Percentiles rank a stretch among this genome's conserved stretches.
Conservation (phyloP, 2,888 invertebrate genomes). For the Acrocera orbiculus region DNA sequence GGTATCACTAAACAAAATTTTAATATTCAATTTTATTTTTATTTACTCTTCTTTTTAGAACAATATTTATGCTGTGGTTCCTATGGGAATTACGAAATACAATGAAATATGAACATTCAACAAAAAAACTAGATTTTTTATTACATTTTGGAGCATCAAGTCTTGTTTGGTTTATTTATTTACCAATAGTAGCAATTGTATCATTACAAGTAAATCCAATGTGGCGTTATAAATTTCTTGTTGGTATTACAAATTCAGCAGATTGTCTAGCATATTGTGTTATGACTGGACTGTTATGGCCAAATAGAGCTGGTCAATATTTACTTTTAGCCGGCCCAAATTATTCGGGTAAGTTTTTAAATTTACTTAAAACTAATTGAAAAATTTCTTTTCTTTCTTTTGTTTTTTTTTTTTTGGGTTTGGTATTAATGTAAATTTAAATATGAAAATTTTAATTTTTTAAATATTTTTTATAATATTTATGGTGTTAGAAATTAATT, state of each 20-base stretch:
- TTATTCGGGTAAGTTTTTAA: constrained; percentile 36
- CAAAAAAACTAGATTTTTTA: constrained; percentile 76
- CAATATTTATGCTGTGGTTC: constrained; percentile 74
- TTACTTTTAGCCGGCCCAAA: constrained; percentile 59
- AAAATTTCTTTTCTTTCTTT: neutral
- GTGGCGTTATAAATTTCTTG: constrained; percentile 86
- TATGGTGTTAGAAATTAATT: too few species aligned
- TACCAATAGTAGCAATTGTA: constrained; percentile 85
- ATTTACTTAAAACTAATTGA: constrained; percentile 2
- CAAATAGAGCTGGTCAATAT: constrained; percentile 83
- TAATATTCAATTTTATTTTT: neutral
- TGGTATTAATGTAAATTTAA: neutral
- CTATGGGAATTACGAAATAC: constrained; percentile 56
- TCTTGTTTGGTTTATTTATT: constrained; percentile 94
- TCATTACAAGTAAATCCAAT: constrained; percentile 83
- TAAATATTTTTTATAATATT: too few species aligned
- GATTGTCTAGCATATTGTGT: constrained; percentile 90
- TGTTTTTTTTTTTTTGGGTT: neutral
- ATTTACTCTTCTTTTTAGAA: constrained; percentile 28
- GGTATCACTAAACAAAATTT: neutral
- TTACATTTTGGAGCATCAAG: constrained; percentile 95
- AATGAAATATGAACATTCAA: constrained; percentile 63
- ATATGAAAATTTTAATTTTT: too few species aligned
- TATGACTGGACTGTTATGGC: constrained; percentile 92
- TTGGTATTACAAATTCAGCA: constrained; percentile 89